Evolutionary conservation across 2,113 vertebrate species (phyloP), one percentile per base, ranked within the genome.

Genomic region (Eretmochelys imbricata): DNA sequence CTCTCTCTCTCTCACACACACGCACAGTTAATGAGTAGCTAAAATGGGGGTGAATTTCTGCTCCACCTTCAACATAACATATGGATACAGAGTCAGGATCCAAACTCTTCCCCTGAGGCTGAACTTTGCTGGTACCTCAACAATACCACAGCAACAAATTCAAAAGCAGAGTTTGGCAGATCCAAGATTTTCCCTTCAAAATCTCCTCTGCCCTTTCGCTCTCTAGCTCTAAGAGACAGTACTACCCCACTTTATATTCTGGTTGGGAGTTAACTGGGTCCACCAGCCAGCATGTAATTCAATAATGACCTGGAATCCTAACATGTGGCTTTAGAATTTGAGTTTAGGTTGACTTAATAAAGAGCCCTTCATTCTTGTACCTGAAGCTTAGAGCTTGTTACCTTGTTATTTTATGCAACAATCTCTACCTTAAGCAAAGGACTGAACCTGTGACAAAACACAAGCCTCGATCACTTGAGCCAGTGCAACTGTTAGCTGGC

Each of bases 401-500:
- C 27, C 10, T 59, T 59, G 5, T 59, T 59, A 11, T 59, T 25
- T 7, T 25, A 29, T 29, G 57, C 27, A 48, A 8, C 2, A 0
- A 7, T 75, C 6, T 1, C 14, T 29, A 59, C 4, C 10, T 50
- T 13, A 19, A 57, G 10, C 14, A 49, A 87, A 24, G 13, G 13
- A 5, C 59, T 2, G 16, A 48, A 6, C 46, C 35, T 3, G 10
- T 14, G 51, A 6, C 1, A 8, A 42, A 20, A 75, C 16, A 13
- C 20, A 46, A 27, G 4, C 8, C 11, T 16, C 27, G 7, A 57
- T 16, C 59, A 38, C 16, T n/a, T 20, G 42, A 55, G 8, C 10
- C 27, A 38, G n/a, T 0, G 1, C 42, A 6, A 42, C 54, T 0
- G 1, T 10, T 27, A 38, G 42, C 24, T 5, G 31, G 24, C 1